Percentiles rank a stretch among this genome's conserved stretches.
Conservation (phyloP, 2,797 vertebrate genomes). For the Leptatherina wallacei region DNA sequence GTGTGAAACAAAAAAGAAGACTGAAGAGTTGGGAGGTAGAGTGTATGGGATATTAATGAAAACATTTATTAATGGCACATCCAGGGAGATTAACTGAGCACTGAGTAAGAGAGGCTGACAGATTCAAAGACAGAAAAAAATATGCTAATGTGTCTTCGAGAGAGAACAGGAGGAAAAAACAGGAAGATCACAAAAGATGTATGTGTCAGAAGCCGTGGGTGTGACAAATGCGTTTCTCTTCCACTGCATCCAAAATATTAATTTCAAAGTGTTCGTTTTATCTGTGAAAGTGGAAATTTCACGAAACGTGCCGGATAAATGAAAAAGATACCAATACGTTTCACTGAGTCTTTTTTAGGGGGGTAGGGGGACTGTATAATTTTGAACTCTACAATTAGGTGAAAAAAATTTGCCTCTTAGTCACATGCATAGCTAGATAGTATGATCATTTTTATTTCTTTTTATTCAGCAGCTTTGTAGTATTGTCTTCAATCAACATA, state of each 20-base stretch:
- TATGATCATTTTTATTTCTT: not conserved
- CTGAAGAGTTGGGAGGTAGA: slow-evolving; percentile 16
- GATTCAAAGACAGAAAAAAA: slow-evolving; percentile 26
- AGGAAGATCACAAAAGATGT: slow-evolving; percentile 24
- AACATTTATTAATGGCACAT: slow-evolving; percentile 62
- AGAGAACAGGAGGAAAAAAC: slow-evolving; percentile 6
- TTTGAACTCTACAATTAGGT: not conserved
- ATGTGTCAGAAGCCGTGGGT: slow-evolving; percentile 17
- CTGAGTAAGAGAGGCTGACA: slow-evolving; percentile 19
- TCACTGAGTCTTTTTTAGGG: not conserved
- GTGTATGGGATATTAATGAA: slow-evolving; percentile 58
- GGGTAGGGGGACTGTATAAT: not conserved
- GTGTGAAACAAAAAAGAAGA: slow-evolving; percentile 25
- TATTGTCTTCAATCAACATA: no score
- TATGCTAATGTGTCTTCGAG: slow-evolving; percentile 16
- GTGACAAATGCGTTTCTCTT: slow-evolving; percentile 12
- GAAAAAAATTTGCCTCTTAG: not conserved
- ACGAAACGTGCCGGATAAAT: not conserved
- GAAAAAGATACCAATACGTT: not conserved
- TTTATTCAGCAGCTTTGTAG: no score
- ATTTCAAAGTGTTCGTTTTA: slow-evolving; percentile 16
- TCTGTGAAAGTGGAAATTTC: slow-evolving; percentile 6
- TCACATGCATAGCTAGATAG: not conserved
- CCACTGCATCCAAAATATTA: slow-evolving; percentile 1
- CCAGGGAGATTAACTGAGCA: slow-evolving; percentile 51